Evolutionary conservation across 2,113 vertebrate species (phyloP).

Genomic region (Gymnogyps californianus): DNA sequence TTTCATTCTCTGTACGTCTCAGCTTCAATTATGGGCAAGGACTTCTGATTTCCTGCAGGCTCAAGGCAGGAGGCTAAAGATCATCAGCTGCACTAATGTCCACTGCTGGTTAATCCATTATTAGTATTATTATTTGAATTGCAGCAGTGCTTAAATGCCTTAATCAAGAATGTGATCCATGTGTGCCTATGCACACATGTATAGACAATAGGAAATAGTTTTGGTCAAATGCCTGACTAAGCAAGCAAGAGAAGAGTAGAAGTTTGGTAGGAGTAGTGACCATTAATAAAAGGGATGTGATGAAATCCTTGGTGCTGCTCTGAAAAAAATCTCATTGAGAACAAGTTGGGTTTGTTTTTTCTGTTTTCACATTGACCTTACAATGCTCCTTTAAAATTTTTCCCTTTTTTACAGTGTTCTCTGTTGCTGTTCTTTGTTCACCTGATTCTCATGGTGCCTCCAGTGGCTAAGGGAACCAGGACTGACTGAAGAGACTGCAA

Average conservation of each 20-base stretch:
- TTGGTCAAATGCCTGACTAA: neutral
- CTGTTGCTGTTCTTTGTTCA: neutral
- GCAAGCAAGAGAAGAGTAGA: neutral
- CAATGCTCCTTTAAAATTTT: neutral
- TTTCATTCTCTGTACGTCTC: neutral
- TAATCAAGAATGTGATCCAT: neutral
- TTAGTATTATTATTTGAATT: neutral
- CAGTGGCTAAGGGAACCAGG: neutral
- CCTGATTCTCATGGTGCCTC: neutral
- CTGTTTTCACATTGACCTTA: neutral
- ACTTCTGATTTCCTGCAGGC: constrained; percentile 5
- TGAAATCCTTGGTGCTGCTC: neutral
- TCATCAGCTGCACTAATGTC: constrained; percentile 17
- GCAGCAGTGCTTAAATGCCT: neutral
- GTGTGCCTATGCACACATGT: neutral
- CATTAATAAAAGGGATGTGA: neutral
- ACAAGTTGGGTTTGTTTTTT: neutral
- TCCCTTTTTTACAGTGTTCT: neutral
- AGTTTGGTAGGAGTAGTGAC: neutral
- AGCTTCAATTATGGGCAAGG: neutral
- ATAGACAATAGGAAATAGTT: neutral
- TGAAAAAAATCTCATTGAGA: neutral
- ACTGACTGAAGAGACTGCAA: constrained; percentile 19
- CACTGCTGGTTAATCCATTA: constrained; percentile 31
- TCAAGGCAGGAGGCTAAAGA: constrained; percentile 48